phyloP scores from a whole-genome alignment of 2,113 vertebrate genomes.

The Oreotragus oreotragus region DNA sequence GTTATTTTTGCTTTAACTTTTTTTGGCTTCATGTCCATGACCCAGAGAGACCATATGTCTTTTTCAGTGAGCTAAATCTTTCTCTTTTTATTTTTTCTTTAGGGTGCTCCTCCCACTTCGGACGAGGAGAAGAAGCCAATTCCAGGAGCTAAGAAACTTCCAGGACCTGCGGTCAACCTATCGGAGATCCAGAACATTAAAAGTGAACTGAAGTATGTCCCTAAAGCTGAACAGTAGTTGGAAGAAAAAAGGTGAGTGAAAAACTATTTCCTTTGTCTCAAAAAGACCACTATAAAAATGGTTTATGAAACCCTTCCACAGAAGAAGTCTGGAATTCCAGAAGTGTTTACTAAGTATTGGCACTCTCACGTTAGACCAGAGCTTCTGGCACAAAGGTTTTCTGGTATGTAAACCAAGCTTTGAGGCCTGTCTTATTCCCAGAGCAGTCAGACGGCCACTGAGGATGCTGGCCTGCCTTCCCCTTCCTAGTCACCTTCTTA shows the following conservation, averaged over 20 bases:
- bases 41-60: constrained; percentile 3
- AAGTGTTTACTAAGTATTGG: background rate
- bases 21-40: background rate
- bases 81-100: constrained; percentile 55
- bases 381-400: constrained; percentile 6
- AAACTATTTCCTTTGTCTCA: constrained; percentile 22
- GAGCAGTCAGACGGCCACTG: background rate
- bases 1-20: background rate
- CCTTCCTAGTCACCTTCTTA: background rate
- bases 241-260: constrained; percentile 75
- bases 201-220: constrained; percentile 91
- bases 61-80: background rate
- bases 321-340: background rate
- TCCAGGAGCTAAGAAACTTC: constrained; percentile 93
- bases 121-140: constrained; percentile 88
- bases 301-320: background rate
- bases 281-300: background rate
- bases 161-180: constrained; percentile 92
- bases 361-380: background rate
- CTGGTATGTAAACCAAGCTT: background rate
- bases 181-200: constrained; percentile 97
- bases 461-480: background rate
- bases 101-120: constrained; percentile 69
- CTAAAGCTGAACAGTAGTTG: constrained; percentile 83
- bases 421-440: background rate